Base-by-base conservation (phyloP, 1,140 invertebrate species). In the Magallana angulata region DNA sequence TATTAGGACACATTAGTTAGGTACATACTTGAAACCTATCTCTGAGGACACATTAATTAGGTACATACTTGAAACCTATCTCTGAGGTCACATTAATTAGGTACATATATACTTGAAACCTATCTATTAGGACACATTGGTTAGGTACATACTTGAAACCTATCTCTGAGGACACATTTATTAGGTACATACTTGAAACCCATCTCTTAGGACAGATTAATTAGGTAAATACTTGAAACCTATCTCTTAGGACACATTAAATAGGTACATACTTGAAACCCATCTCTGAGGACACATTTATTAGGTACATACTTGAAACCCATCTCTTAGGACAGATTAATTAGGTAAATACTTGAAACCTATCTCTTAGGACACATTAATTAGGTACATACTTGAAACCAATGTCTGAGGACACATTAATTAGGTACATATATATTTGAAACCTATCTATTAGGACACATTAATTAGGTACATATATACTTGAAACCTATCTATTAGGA, bases 401-500 rank as follows among this genome's bases (percentile, higher is more conserved):
- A 18, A 93, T 90, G 30, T 93, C 92, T 36, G 92, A 88, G 24
- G 88, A 83, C 3, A 82, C 68, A 57, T n/a, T n/a, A n/a, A n/a
- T n/a, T n/a, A 12, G 14, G 62, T 64, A 57, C 57, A n/a, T n/a
- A n/a, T n/a, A 14, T 82, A 57, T 7, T 82, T 82, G 36, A 57
- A n/a, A n/a, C 16, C 18, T 82, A 82, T 82, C 57, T 57, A 48
- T 80, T 91, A 88, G 24, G 87, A 83, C 1, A 82, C 60, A 57
- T 89, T 90, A 91, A 12, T 30, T 9, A 6, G 57, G 56, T 12
- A 83, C 57, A n/a, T n/a, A n/a, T n/a, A 80, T 90, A 92, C 92
- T 90, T 92, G 84, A 91, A 93, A 8, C 93, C 93, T 30, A 92
- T 90, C 36, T 93, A 92, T 36, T 91, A 88, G 24, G 88, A 83